A percentile compares a stretch with the other conserved stretches of the same genome.
phyloP scores from a whole-genome alignment of 2,113 vertebrate genomes.

The Choloepus hoffmanni region DNA sequence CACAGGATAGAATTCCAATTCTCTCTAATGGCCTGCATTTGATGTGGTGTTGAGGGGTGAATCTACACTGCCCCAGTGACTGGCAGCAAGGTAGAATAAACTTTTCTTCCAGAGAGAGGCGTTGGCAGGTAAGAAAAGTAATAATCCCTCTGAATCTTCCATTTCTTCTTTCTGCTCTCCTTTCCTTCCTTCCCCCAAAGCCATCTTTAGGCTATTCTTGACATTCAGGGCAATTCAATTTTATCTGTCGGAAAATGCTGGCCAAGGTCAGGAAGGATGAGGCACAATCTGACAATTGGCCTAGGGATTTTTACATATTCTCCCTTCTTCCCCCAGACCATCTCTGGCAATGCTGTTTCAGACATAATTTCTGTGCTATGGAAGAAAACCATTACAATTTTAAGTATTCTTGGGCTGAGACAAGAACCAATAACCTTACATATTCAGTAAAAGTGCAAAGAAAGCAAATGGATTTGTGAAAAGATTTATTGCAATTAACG shows the following conservation, averaged over 20 bases:
- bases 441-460: not conserved
- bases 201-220: not conserved
- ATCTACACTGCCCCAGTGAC: not conserved
- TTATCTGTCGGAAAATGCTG: conserved; percentile 19
- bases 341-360: not conserved
- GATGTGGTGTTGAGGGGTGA: not conserved
- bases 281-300: not conserved
- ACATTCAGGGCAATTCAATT: not conserved
- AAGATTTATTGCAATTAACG: conserved; percentile 52
- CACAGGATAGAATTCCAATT: not conserved
- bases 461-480: not conserved
- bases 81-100: not conserved
- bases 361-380: not conserved
- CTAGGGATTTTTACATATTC: not conserved
- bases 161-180: not conserved
- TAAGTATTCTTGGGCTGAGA: not conserved
- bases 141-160: not conserved
- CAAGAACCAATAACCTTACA: not conserved
- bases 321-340: not conserved
- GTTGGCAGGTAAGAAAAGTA: not conserved
- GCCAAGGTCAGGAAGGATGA: not conserved
- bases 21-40: not conserved
- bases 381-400: not conserved
- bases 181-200: not conserved
- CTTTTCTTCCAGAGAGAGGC: not conserved